These are phyloP conservation scores for Erethizon dorsatum DNA, from an alignment of 2,797 vertebrate genomes.

Conservation along the genomic window DNA sequence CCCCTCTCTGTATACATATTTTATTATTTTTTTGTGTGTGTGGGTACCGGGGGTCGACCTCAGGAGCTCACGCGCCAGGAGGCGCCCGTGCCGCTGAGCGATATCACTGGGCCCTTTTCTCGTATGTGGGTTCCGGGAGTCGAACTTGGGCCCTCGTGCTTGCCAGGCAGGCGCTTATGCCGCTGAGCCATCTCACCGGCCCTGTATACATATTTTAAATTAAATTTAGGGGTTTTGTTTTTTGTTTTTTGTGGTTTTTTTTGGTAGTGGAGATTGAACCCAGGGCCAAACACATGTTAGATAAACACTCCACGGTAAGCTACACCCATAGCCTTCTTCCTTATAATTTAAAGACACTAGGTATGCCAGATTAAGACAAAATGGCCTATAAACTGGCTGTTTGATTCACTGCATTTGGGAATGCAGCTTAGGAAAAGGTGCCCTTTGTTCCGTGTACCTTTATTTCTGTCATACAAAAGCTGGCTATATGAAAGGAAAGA, in stretches of 20 bases:
- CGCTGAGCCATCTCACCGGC: too few species aligned
- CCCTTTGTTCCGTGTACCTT: slow-evolving; percentile 51
- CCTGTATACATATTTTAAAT: not conserved
- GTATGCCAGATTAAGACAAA: slow-evolving; percentile 43
- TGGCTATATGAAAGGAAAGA: slow-evolving; percentile 34
- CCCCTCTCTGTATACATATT: too few species aligned
- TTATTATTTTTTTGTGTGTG: not conserved
- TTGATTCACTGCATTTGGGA: slow-evolving; percentile 62
- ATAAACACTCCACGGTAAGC: not conserved
- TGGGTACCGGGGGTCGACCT: too few species aligned
- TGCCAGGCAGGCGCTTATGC: too few species aligned
- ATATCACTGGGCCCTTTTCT: too few species aligned
- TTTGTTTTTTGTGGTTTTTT: not conserved
- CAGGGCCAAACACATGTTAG: not conserved
- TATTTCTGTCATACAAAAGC: slow-evolving; percentile 54
- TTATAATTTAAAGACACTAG: slow-evolving; percentile 60
- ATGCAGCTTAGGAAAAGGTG: slow-evolving; percentile 69
- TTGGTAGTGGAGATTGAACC: not conserved
- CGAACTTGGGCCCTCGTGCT: too few species aligned
- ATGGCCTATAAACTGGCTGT: slow-evolving; percentile 35
- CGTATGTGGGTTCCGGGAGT: too few species aligned
- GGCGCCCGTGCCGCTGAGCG: too few species aligned
- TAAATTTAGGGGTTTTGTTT: not conserved
- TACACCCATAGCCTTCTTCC: not conserved
- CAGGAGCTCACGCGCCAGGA: too few species aligned